Conservation (phyloP, 2,113 vertebrate genomes). For the Glareola pratincola region DNA sequence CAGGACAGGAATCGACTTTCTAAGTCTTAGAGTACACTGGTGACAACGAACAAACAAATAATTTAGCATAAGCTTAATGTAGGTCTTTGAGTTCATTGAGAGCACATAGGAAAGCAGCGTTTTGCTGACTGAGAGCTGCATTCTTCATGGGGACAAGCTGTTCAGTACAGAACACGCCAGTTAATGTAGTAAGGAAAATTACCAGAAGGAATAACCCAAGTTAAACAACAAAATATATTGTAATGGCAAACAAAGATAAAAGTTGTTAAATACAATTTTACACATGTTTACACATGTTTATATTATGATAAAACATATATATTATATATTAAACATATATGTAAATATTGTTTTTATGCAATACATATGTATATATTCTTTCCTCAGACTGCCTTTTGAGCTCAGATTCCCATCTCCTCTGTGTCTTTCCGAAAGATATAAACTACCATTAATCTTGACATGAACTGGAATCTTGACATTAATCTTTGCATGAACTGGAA, state of each 20-base stretch:
- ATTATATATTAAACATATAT: neutral
- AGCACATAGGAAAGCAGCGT: neutral
- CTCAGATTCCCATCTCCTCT: neutral
- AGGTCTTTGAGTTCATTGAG: neutral
- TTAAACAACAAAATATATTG: neutral
- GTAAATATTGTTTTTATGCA: neutral
- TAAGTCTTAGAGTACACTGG: neutral
- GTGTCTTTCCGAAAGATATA: neutral
- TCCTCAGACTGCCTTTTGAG: neutral
- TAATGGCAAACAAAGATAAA: neutral
- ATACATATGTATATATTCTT: neutral
- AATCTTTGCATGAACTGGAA: neutral
- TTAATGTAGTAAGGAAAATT: neutral
- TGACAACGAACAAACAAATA: neutral
- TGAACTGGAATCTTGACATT: neutral
- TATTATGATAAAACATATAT: neutral
- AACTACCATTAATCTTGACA: neutral
- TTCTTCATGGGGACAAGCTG: neutral
- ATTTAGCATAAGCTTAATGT: neutral
- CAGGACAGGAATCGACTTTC: neutral
- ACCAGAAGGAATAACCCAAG: neutral
- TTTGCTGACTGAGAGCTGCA: neutral
- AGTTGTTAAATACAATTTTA: neutral
- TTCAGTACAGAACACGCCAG: neutral
- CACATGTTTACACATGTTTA: neutral